Base-by-base conservation (phyloP, 2,113 vertebrate species). In the Rhineura floridana region DNA sequence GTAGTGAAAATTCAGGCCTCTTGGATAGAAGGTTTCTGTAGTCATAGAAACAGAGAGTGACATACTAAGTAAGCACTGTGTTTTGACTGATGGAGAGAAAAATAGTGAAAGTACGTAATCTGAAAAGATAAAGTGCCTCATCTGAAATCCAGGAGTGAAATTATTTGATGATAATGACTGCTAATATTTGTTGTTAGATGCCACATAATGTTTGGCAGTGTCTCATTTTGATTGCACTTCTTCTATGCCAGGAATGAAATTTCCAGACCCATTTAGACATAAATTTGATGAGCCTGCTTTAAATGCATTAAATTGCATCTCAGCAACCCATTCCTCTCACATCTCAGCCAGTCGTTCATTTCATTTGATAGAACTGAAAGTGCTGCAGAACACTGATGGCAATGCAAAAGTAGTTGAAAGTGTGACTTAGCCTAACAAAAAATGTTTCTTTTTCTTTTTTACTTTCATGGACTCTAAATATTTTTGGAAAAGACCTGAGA, bases 391-490 rank as follows among this genome's bases (percentile, higher is more conserved):
- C 42, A 89, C 90, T 0, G 11, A 82, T 85, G 91, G 90, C 67
- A 82, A 91, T 93, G 76, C 23, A 89, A 85, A 92, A 85, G 93
- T 94, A 93, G 95, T 94, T 95, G 93, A 92, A 95, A 94, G 85
- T 36, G 84, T 23, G 89, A 75, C 80, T 91, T 91, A 92, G 84
- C 92, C 93, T 94, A 95, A 91, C 90, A 23, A 50, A 10, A 46
- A 23, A 42, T 30, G 69, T 30, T 77, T 12, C 17, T 23, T 63
- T 36, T 11, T n/a, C 13, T 77, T 46, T n/a, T n/a, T 48, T 17
- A 12, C 7, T 28, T 28, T 4, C 63, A 63, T n/a, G 28, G 21
- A 6, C 23, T 70, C 10, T 52, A 59, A 63, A 44, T 39, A n/a
- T 83, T 69, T 83, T 21, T 7, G 17, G n/a, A 33, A 30, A 46